Conservation (phyloP, 2,888 invertebrate species). For the Aphodius sticticus region DNA sequence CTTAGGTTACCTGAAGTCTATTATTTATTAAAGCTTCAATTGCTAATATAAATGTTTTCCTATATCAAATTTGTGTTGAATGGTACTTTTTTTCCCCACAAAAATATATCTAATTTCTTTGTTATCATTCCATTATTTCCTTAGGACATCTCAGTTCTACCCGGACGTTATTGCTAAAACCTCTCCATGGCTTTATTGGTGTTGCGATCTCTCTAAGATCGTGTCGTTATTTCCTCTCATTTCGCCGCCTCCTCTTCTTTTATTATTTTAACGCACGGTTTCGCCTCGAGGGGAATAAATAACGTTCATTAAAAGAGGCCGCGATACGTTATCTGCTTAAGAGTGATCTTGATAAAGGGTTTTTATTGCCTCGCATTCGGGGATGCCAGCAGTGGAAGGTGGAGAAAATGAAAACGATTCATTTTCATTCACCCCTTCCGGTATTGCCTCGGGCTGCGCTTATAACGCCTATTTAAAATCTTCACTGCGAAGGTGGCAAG, state of each 20-base stretch:
- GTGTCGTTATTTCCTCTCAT: constrained; percentile 4
- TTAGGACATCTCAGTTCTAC: too few relatives aligned
- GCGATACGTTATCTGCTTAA: constrained; percentile 12
- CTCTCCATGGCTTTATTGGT: constrained; percentile 4
- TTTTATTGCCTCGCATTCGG: constrained; percentile 27
- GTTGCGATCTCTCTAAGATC: not conserved
- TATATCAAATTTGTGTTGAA: too few relatives aligned
- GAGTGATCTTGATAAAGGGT: constrained; percentile 40
- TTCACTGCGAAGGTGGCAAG: not conserved
- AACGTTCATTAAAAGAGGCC: constrained; percentile 26
- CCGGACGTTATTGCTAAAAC: not conserved
- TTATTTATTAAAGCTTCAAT: too few relatives aligned
- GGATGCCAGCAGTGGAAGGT: constrained; percentile 24
- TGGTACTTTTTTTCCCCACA: too few relatives aligned
- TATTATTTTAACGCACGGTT: constrained; percentile 20
- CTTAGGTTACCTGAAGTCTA: too few relatives aligned
- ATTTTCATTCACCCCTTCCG: constrained; percentile 26
- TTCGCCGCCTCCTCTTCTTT: not conserved
- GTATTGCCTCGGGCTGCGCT: constrained; percentile 8
- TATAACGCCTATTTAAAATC: constrained; percentile 12
- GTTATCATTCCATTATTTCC: too few relatives aligned
- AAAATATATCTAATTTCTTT: too few relatives aligned
- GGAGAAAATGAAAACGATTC: constrained; percentile 28
- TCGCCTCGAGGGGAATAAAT: constrained; percentile 21
- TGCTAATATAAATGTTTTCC: too few relatives aligned